Base-by-base conservation (phyloP, 2,797 vertebrate genomes). In the Sylvilagus floridanus region DNA sequence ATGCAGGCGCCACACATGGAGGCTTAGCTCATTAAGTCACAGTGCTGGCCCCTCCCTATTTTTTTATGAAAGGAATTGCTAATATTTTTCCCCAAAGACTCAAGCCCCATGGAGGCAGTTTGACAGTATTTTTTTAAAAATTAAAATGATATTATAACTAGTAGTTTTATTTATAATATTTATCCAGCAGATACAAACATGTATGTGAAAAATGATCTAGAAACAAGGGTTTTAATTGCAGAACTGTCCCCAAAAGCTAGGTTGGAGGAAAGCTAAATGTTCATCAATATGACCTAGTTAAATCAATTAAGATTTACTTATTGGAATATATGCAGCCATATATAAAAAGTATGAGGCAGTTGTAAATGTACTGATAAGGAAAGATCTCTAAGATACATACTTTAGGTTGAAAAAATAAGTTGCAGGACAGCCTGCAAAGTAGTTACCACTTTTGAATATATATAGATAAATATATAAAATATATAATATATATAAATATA, bases 211-310 rank as follows among this genome's bases (percentile, higher is more conserved):
- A 75, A 83, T 87, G 28, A 78, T 65, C 84, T 76, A 86, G 37
- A 65, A 72, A 91, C 35, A 78, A 35, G 5, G 2, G 19, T 89
- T 93, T 37, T 71, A 4, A 50, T 24, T 79, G 63, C 22, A 86
- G 42, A 82, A 84, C 62, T 94, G n/a, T 72, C 86, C 52, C 73
- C 71, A 91, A 75, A 35, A 84, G 32, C 24, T 37, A 84, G 28
- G 82, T 2, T 82, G 71, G 73, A 81, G 35, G 72, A 52, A 89
- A 73, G 1, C 7, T 76, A 69, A 77, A 42, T 66, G 14, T 35
- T 28, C 57, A 50, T 24, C 17, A 19, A 19, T 42, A 77, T 54
- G 7, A 60, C 47, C 32, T 86, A 84, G 57, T 69, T 83, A 72
- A 68, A 88, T 63, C 76, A 78, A 76, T 54, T 6, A 28, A 22